A percentile compares a stretch with the other conserved stretches of the same genome.
These are phyloP conservation scores for Philereme transversata DNA, from an alignment of 2,888 invertebrate genomes.

Conservation along the genomic window DNA sequence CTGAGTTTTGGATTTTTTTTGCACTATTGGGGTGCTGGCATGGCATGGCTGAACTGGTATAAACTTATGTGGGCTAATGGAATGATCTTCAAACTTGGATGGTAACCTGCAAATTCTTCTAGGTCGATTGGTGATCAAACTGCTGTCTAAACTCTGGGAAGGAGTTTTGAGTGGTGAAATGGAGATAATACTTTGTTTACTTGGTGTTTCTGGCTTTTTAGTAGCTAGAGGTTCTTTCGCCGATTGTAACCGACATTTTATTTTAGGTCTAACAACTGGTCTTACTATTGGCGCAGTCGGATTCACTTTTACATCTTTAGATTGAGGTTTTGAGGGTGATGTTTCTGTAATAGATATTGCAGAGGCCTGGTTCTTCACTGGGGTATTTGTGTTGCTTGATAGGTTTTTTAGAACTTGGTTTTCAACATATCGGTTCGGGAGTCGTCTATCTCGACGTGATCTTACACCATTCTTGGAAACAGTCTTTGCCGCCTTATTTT, in stretches of 20 bases:
- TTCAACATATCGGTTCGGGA: constrained; percentile 60
- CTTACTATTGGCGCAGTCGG: constrained; percentile 27
- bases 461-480: constrained; percentile 37
- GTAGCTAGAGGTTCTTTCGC: constrained; percentile 11
- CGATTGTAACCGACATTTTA: constrained; percentile 19
- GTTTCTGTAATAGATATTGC: constrained; percentile 9
- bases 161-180: constrained; percentile 56
- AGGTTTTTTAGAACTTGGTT: constrained; percentile 50
- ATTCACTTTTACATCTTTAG: constrained; percentile 25
- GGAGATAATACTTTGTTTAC: constrained; percentile 11
- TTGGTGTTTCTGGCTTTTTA: constrained; percentile 13
- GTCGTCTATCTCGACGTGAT: constrained; percentile 58
- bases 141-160: constrained; percentile 48
- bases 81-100: constrained; percentile 66
- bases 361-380: constrained; percentile 13
- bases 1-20: constrained; percentile 38
- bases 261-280: constrained; percentile 5
- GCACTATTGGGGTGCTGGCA: constrained; percentile 65
- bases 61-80: constrained; percentile 65
- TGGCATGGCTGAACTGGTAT: constrained; percentile 61
- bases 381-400: constrained; percentile 45
- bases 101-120: constrained; percentile 67
- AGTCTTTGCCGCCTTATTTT: constrained; percentile 25
- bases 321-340: constrained; percentile 15
- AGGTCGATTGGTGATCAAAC: constrained; percentile 56